Conservation (phyloP, 2,888 invertebrate species). For the Drosophila lacicola region DNA sequence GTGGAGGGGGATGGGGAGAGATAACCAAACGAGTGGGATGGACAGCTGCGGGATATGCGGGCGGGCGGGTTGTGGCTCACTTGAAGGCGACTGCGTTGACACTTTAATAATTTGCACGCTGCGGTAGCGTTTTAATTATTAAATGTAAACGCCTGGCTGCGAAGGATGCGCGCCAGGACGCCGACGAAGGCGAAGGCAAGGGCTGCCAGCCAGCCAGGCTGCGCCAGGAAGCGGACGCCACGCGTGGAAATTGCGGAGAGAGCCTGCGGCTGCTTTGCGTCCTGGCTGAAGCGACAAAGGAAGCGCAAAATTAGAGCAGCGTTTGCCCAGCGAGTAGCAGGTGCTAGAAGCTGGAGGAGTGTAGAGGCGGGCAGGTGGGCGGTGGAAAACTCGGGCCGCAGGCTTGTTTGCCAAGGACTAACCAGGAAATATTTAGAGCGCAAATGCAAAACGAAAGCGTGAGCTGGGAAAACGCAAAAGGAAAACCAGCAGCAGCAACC, state of each 20-base stretch:
- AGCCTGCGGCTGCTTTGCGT: slow-evolving; percentile 65
- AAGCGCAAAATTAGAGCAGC: slow-evolving; percentile 74
- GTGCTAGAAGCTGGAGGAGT: slow-evolving; percentile 18
- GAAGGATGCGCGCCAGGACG: slow-evolving; percentile 29
- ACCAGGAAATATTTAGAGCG: slow-evolving; percentile 72
- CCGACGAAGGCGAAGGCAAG: slow-evolving; percentile 3
- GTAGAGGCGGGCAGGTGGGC: background rate
- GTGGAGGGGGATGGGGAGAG: background rate
- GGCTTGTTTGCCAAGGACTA: slow-evolving; percentile 69
- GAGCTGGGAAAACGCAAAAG: slow-evolving; percentile 17
- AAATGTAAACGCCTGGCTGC: slow-evolving; percentile 69
- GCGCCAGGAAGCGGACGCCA: slow-evolving; percentile 69
- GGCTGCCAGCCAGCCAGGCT: slow-evolving; percentile 20
- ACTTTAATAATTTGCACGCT: slow-evolving; percentile 82
- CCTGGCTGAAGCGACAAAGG: slow-evolving; percentile 43
- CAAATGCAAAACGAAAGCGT: slow-evolving; percentile 40
- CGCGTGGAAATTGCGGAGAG: slow-evolving; percentile 72
- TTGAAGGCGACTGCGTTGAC: slow-evolving; percentile 72
- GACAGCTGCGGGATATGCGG: slow-evolving; percentile 1
- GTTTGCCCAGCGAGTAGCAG: slow-evolving; percentile 15
- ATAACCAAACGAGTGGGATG: background rate
- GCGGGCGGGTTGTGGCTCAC: slow-evolving; percentile 7
- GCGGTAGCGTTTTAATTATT: slow-evolving; percentile 84
- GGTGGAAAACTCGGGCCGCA: slow-evolving; percentile 37
- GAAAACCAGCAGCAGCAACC: slow-evolving; percentile 17